phyloP scores from a whole-genome alignment of 2,113 vertebrate species.

The Antennarius striatus region DNA sequence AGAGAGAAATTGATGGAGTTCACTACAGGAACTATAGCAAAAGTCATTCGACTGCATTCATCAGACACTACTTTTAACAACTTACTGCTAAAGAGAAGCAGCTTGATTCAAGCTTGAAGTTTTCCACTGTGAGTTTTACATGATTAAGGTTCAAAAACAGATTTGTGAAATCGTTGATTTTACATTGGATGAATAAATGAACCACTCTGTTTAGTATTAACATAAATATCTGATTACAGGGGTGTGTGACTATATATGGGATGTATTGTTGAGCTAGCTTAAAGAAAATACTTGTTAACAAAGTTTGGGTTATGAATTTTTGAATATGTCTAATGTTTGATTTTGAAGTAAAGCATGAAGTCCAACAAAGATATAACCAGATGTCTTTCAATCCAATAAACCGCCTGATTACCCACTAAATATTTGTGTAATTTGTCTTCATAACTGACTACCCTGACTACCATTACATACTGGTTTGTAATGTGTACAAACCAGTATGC shows the following conservation, averaged over 20 bases:
- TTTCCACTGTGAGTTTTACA: not conserved
- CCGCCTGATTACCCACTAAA: no score
- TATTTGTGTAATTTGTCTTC: not conserved
- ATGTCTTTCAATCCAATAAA: no score
- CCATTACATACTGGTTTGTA: not conserved
- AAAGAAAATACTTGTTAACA: no score
- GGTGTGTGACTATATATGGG: not conserved
- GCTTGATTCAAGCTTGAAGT: not conserved
- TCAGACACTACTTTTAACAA: not conserved
- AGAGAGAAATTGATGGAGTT: slow-evolving; percentile 35
- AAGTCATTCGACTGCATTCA: slow-evolving; percentile 3
- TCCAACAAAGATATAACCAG: no score
- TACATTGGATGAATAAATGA: not conserved
- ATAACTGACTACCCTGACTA: not conserved
- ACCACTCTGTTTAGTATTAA: not conserved
- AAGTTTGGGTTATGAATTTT: no score
- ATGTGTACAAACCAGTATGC: not conserved
- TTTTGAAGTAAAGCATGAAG: no score
- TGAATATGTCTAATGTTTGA: no score
- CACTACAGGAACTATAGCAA: slow-evolving; percentile 35
- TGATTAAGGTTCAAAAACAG: not conserved
- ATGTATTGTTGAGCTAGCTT: not conserved
- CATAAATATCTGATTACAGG: not conserved
- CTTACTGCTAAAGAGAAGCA: not conserved
- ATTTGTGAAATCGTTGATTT: not conserved